phyloP scores from a whole-genome alignment of 1,140 invertebrate species.

The Drosophila sp. region DNA sequence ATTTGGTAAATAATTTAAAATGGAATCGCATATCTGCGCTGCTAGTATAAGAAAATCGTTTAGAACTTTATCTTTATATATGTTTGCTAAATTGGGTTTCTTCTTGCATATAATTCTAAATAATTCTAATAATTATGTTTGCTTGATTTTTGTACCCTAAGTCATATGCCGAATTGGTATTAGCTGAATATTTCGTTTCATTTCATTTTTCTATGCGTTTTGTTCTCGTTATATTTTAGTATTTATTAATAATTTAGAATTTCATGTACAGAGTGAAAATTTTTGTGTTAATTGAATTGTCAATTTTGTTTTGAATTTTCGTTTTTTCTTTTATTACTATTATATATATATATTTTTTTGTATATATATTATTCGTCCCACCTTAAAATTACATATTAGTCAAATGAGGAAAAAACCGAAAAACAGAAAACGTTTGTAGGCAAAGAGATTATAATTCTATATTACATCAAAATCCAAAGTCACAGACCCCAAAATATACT shows the following conservation, averaged over 20 bases:
- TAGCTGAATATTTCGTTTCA: constrained; percentile 29
- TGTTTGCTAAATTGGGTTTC: constrained; percentile 38
- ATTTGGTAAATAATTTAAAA: constrained; percentile 59
- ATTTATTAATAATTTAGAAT: constrained; percentile 71
- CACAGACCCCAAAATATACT: constrained; percentile 68
- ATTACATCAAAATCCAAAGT: constrained; percentile 62
- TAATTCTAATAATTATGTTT: constrained; percentile 51
- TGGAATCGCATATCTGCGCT: constrained; percentile 59
- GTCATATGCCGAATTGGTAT: constrained; percentile 34
- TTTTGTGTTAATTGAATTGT: constrained; percentile 13
- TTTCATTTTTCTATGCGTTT: constrained; percentile 28
- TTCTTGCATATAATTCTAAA: constrained; percentile 41
- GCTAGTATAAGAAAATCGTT: constrained; percentile 55
- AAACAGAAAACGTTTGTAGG: constrained; percentile 6
- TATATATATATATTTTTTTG: neutral
- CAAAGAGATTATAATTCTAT: constrained; percentile 21
- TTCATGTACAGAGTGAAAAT: constrained; percentile 65
- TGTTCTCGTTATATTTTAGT: constrained; percentile 6
- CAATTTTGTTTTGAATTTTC: constrained; percentile 33
- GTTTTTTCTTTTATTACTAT: constrained; percentile 1
- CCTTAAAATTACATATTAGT: constrained; percentile 40
- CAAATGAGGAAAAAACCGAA: neutral
- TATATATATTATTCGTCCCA: constrained; percentile 39
- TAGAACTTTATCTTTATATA: constrained; percentile 50
- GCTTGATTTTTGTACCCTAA: constrained; percentile 32